Percentiles rank a stretch among this genome's conserved stretches.
Conservation (phyloP, 1,140 invertebrate species). For the Heliothis subflexa region DNA sequence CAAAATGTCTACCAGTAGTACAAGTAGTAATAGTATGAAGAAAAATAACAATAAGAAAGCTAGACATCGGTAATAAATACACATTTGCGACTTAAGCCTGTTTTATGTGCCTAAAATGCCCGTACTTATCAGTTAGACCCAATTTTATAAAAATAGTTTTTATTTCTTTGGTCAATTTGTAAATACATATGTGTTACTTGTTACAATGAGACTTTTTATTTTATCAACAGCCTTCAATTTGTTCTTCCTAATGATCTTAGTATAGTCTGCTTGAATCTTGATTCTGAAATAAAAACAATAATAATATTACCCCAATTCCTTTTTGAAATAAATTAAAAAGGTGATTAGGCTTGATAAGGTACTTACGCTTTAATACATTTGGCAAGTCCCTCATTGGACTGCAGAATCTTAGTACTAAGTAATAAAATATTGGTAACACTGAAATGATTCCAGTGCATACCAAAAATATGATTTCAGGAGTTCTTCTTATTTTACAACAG, state of each 20-base stretch:
- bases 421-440: constrained; percentile 84
- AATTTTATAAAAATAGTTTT: constrained; percentile 38
- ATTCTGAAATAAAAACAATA: constrained; percentile 68
- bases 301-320: background rate
- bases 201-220: constrained; percentile 39
- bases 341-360: background rate
- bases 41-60: constrained; percentile 91
- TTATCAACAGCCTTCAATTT: constrained; percentile 56
- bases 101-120: constrained; percentile 36
- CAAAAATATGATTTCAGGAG: constrained; percentile 86
- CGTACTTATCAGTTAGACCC: constrained; percentile 52
- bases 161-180: constrained; percentile 55
- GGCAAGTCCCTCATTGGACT: constrained; percentile 77
- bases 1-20: constrained; percentile 84
- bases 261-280: constrained; percentile 77
- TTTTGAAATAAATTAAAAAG: no score
- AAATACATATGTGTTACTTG: constrained; percentile 53
- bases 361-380: constrained; percentile 79
- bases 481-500: constrained; percentile 85
- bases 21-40: constrained; percentile 87
- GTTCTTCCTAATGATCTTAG: constrained; percentile 67
- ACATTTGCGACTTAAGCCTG: constrained; percentile 5
- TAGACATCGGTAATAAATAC: constrained; percentile 87
- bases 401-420: constrained; percentile 83
- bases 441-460: constrained; percentile 82